Base-by-base conservation (phyloP, 2,888 invertebrate species). In the Diadegma fenestrale region DNA sequence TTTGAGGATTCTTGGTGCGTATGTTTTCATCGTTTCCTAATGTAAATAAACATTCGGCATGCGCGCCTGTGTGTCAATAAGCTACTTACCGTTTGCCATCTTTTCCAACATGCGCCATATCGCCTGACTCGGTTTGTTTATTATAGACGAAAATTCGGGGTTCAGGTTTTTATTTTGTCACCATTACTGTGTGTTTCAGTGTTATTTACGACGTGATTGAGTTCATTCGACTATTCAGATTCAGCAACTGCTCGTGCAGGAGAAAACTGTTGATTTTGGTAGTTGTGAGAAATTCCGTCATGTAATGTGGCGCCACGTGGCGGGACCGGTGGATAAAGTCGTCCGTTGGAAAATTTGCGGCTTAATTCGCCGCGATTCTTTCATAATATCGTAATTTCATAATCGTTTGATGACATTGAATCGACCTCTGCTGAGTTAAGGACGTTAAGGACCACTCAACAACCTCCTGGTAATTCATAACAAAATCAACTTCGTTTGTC, bases 51-150 rank as follows among this genome's bases (percentile, higher is more conserved):
- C 48, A 51, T 71, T 63, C 45, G 22, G 17, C 7, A 41, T 63
- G 8, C 45, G 7, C 26, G 26, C 5, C 26, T 22, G 66, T 22
- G 66, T 33, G 17, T 4, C 4, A 63, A 33, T 3, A 26, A 30
- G 19, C 37, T n/a, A 80, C 84, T 81, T 45, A 84, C 84, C 80
- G 84, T 22, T 84, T 84, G 54, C 77, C 84, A 26, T 81, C 78
- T 48, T 77, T 84, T 72, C 80, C 72, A 33, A 68, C 51, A 61
- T 84, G 78, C 6, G 81, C 69, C 84, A 84, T 84, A 63, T 22
- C 7, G 17, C 14, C 2, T 26, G 14, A 26, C 26, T 58, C 14
- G 58, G 22, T 58, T 26, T 1, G 14, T 14, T 5, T 26, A 14
- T 26, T 0, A 6, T 10, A 26, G 12, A 14, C 22, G 4, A 14